Percentiles rank a stretch among this genome's conserved stretches.
These are phyloP conservation scores for Edolisoma coerulescens DNA, from an alignment of 2,113 vertebrate genomes.

Conservation along the genomic window DNA sequence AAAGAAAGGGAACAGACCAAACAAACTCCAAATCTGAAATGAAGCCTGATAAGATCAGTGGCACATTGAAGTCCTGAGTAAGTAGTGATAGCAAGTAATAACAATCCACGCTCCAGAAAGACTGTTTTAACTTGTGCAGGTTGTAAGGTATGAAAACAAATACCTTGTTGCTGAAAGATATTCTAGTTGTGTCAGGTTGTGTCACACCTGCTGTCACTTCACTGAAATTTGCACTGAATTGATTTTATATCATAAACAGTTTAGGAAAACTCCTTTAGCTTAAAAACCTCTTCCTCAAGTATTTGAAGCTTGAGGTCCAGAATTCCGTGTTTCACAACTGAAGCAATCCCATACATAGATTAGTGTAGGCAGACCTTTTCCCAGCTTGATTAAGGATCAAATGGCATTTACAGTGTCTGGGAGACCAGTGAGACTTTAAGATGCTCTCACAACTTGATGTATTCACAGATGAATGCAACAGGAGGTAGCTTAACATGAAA, in stretches of 20 bases:
- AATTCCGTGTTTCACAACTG: background rate
- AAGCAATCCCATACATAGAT: background rate
- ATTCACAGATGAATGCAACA: background rate
- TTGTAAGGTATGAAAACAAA: background rate
- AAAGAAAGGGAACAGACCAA: background rate
- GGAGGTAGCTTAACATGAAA: background rate
- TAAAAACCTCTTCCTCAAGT: background rate
- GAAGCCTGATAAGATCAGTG: background rate
- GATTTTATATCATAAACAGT: background rate
- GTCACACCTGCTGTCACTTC: background rate
- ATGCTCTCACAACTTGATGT: background rate
- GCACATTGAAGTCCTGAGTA: background rate
- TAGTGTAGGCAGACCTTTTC: background rate
- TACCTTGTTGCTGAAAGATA: background rate
- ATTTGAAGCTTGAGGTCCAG: background rate
- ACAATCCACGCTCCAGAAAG: background rate
- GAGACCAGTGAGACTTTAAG: background rate
- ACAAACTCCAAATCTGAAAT: background rate
- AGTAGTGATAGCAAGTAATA: background rate
- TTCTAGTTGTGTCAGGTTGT: background rate
- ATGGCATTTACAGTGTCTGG: background rate
- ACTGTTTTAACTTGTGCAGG: background rate
- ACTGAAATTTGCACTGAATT: background rate
- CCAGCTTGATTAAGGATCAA: background rate
- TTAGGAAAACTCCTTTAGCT: background rate